These are phyloP conservation scores for Coturnix japonica DNA, from an alignment of 2,113 vertebrate species.

Conservation along the genomic window DNA sequence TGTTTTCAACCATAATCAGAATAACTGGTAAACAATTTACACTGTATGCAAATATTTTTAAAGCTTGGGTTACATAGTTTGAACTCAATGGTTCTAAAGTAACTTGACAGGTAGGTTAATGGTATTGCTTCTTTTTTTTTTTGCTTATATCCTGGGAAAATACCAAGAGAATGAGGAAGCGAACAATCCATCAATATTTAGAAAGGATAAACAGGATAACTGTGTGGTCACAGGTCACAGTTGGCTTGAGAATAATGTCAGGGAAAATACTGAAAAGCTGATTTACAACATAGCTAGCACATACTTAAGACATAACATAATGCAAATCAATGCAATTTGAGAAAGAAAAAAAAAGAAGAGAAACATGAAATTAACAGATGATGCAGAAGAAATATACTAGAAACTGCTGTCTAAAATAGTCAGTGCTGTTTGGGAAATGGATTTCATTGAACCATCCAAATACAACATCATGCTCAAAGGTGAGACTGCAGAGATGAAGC, in stretches of 20 bases:
- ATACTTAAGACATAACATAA: not conserved
- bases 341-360: not conserved
- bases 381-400: not conserved
- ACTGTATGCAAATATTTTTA: not conserved
- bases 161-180: not conserved
- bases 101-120: not conserved
- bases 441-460: not conserved
- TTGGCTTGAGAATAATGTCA: not conserved
- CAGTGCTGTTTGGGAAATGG: not conserved
- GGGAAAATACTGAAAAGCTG: not conserved
- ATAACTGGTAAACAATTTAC: not conserved
- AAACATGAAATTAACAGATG: not conserved
- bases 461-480: not conserved
- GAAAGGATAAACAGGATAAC: conserved; percentile 27
- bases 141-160: not conserved
- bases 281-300: not conserved
- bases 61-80: not conserved
- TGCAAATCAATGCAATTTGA: not conserved
- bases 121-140: not conserved
- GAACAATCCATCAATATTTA: not conserved
- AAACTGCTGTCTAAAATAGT: not conserved
- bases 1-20: not conserved
- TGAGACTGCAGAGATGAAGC: not conserved
- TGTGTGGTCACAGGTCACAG: not conserved
- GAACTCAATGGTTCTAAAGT: not conserved